Evolutionary conservation across 1,140 invertebrate genomes (phyloP), one percentile per base, ranked within the genome.

Genomic region (Aethina tumida): DNA sequence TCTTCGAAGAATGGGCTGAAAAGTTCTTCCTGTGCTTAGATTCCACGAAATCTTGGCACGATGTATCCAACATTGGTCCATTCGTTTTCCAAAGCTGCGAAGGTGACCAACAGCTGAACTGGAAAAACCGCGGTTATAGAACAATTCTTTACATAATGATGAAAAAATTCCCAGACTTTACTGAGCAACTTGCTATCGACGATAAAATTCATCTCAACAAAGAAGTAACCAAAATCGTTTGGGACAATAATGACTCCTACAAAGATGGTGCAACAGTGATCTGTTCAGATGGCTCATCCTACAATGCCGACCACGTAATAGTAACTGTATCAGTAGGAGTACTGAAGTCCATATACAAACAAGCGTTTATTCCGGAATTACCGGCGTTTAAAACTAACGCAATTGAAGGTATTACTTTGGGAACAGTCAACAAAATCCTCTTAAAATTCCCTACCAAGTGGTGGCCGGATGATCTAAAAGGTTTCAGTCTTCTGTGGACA

Each of bases 341-440:
- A 6, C 52, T 85, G 2, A 81, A 83, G 59, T 68, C 75, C 30
- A 66, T 64, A 44, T 64, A 76, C 49, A 36, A 47, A 3, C 45
- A 58, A 14, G 48, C 81, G 4, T 84, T 84, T 53, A 62, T 58
- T n/a, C 79, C 79, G 1, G 45, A 61, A 9, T 49, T 83, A 19
- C 73, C 79, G 0, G 33, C 55, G 10, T 53, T 69, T 5, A 84
- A 83, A 63, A 48, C 71, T 2, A 62, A 66, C 19, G 63, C 72
- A 0, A 80, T 83, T 13, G 62, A 76, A 55, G 69, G 68, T n/a
- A 56, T 87, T 1, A 73, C 73, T 8, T 69, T 83, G 43, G 83
- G 81, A 21, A 74, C 74, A 2, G 70, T 86, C 1, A 73, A 84
- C 51, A 88, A 88, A 62, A 74, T 92, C 32, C 86, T 81, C 47